Base-by-base conservation (phyloP, 2,797 vertebrate species). In the Ctenochaetus hawaiiensis region DNA sequence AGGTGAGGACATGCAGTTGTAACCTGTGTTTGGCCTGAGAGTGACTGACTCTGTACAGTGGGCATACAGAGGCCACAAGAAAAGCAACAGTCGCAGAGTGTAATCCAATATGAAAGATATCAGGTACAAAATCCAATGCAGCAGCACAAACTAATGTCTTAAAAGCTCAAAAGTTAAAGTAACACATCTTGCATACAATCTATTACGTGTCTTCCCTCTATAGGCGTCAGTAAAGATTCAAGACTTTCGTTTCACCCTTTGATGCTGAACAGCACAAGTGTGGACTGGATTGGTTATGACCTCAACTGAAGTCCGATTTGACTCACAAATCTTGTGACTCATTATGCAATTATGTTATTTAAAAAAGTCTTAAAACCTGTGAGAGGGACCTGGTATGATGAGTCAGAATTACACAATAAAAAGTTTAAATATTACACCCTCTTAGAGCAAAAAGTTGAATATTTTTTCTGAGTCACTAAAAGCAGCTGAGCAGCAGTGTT, bases 251-350 rank as follows among this genome's bases (percentile, higher is more conserved):
- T 20, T 58, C 16, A 3, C 8, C 23, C 49, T 63, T 11, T n/a
- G n/a, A 13, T 68, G 18, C 47, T 73, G 18, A 75, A 22, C 5
- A 54, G 23, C 5, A 48, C n/a, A 59, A 49, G 26, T 30, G 22
- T 12, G 11, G 47, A 54, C 17, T 39, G 5, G 43, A 41, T 64
- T 53, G 26, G 34, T 18, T 13, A 11, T 58, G 51, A 39, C 8
- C n/a, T 44, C 18, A 52, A 9, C 9, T 56, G 51, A 49, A 69
- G 12, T 69, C 67, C 47, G 58, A 57, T 62, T 53, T 59, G 52
- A 72, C 37, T 63, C 51, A 51, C 13, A 62, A 18, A 52, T 67
- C 51, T 26, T 10, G 9, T 30, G 51, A 62, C 4, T 44, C 37
- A 1, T 23, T 8, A 64, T n/a, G 43, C 23, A 62, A 54, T 34